Evolutionary conservation across 2,113 vertebrate genomes (phyloP).

Genomic region (Spheniscus mendiculus): DNA sequence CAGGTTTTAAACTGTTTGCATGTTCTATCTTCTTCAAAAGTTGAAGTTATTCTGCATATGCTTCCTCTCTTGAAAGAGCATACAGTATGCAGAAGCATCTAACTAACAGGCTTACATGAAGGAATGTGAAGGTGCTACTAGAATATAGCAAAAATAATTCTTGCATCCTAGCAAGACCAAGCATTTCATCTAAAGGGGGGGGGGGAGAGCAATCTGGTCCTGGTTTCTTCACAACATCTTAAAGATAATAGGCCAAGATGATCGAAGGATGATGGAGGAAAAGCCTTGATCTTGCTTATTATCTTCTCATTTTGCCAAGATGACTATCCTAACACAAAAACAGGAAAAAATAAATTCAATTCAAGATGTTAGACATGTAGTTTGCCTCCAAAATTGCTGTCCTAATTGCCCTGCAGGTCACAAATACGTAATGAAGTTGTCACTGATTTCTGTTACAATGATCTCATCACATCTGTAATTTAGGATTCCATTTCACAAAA

Average conservation of each 20-base stretch:
- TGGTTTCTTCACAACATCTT: neutral
- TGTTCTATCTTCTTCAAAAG: neutral
- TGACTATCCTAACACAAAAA: neutral
- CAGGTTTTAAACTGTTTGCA: neutral
- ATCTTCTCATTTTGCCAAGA: neutral
- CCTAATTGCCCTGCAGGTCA: neutral
- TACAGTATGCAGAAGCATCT: neutral
- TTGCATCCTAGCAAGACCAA: neutral
- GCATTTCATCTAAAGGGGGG: neutral
- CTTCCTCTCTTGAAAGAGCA: neutral
- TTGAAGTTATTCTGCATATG: neutral
- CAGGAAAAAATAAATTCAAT: neutral
- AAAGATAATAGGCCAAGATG: neutral
- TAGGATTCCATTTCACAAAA: conserved; percentile 36
- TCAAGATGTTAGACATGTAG: neutral
- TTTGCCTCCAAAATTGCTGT: neutral
- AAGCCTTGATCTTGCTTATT: neutral
- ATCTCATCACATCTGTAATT: conserved; percentile 20
- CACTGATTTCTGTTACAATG: conserved; percentile 5
- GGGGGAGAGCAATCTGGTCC: neutral
- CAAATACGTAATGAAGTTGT: conserved; percentile 5
- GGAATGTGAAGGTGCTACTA: neutral
- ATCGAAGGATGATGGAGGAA: neutral
- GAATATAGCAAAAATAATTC: neutral
- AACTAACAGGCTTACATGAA: neutral